Evolutionary conservation across 2,888 invertebrate species (phyloP).

Genomic region (Eulithis prunata): DNA sequence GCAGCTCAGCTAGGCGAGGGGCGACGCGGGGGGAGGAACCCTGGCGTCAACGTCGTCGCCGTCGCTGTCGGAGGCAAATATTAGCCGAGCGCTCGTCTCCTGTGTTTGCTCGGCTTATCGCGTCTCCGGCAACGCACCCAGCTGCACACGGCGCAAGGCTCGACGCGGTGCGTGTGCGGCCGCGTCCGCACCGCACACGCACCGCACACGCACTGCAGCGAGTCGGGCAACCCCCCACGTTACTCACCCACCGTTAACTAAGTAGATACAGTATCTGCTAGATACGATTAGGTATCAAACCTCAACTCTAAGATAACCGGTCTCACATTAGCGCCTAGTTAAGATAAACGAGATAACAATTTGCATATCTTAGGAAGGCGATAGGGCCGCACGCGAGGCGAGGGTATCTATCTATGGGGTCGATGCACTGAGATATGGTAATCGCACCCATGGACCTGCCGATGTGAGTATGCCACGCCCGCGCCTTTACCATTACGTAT

Average conservation of each 20-base stretch:
- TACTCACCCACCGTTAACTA: slow-evolving; percentile 55
- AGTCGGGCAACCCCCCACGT: slow-evolving; percentile 34
- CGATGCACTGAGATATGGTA: slow-evolving; percentile 55
- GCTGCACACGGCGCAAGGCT: slow-evolving; percentile 51
- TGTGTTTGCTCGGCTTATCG: slow-evolving; percentile 70
- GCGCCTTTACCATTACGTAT: slow-evolving; percentile 7
- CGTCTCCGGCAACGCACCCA: slow-evolving; percentile 50
- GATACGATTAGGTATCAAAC: slow-evolving; percentile 74
- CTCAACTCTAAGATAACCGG: slow-evolving; percentile 75
- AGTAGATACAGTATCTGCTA: slow-evolving; percentile 72
- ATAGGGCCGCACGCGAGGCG: slow-evolving; percentile 48
- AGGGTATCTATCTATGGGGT: slow-evolving; percentile 63
- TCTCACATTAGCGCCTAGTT: slow-evolving; percentile 80
- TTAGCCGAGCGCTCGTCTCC: slow-evolving; percentile 60
- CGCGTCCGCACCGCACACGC: slow-evolving; percentile 12
- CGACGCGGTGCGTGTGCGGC: too few relatives aligned
- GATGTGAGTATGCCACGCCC: not conserved
- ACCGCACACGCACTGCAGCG: slow-evolving; percentile 13
- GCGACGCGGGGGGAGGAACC: slow-evolving; percentile 21
- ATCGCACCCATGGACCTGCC: slow-evolving; percentile 29
- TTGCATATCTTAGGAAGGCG: slow-evolving; percentile 77
- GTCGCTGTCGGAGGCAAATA: slow-evolving; percentile 65
- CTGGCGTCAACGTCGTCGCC: slow-evolving; percentile 2
- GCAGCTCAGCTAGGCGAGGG: slow-evolving; percentile 34
- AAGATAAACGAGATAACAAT: slow-evolving; percentile 82